Conservation (phyloP, 1,140 invertebrate genomes). For the Phymorhynchus buccinoides region DNA sequence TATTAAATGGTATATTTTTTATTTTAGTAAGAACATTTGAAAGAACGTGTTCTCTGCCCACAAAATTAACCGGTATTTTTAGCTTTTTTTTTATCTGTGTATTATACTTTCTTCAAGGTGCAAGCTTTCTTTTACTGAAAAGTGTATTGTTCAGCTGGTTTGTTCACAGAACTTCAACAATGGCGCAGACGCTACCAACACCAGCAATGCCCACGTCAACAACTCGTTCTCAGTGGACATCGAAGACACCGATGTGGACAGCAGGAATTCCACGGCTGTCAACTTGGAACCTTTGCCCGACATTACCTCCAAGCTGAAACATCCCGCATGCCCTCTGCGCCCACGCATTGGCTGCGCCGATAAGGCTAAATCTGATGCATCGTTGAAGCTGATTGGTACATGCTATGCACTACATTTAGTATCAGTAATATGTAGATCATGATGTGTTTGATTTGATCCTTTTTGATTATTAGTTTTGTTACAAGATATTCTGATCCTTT, state of each 20-base stretch:
- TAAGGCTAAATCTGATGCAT: constrained; percentile 49
- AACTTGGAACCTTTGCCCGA: constrained; percentile 68
- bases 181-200: background rate
- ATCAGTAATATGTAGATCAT: no score
- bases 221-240: constrained; percentile 40
- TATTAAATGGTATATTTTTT: no score
- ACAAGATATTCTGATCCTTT: no score
- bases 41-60: no score
- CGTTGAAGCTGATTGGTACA: constrained; percentile 57
- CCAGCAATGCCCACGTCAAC: constrained; percentile 29
- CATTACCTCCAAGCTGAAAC: constrained; percentile 59
- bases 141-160: background rate
- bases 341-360: constrained; percentile 60
- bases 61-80: no score
- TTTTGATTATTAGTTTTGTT: background rate
- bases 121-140: background rate
- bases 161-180: constrained; percentile 31
- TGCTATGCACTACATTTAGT: no score
- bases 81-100: no score
- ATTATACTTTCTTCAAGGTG: no score
- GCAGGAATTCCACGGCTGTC: constrained; percentile 37
- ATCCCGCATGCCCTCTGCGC: constrained; percentile 52
- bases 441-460: background rate
- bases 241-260: constrained; percentile 15
- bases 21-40: no score